These are phyloP conservation scores for Musca domestica DNA, from an alignment of 1,140 invertebrate species.

Conservation along the genomic window DNA sequence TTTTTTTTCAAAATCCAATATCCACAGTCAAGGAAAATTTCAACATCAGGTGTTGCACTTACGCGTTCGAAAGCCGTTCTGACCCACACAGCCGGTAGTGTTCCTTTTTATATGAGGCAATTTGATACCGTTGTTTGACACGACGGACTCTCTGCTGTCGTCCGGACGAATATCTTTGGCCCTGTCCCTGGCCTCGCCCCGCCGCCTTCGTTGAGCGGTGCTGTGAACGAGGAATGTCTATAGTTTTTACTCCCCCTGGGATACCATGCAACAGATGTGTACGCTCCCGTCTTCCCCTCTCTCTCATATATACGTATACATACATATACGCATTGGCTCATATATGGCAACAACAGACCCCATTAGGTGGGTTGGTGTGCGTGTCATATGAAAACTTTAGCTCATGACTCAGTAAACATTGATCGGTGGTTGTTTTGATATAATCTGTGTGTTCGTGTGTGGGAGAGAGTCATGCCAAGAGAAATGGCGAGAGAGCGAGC, in stretches of 20 bases:
- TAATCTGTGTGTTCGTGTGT: neutral
- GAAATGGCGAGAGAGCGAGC: neutral
- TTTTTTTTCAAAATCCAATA: conserved; percentile 13
- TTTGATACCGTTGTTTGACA: conserved; percentile 66
- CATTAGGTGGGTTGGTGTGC: neutral
- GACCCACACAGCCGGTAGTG: conserved; percentile 67
- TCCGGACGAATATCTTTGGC: neutral
- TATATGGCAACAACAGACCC: neutral
- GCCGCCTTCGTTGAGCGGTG: neutral
- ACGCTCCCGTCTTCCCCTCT: conserved; percentile 50
- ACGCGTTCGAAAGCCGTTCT: conserved; percentile 90
- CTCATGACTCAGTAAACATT: neutral
- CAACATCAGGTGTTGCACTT: conserved; percentile 63
- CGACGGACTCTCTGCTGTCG: conserved; percentile 17
- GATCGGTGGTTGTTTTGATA: no score
- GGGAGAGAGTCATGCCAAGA: neutral
- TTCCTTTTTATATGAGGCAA: conserved; percentile 84
- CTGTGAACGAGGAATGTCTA: neutral
- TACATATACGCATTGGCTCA: conserved; percentile 30
- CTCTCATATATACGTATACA: conserved; percentile 20
- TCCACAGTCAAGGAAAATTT: conserved; percentile 9
- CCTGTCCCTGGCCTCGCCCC: neutral
- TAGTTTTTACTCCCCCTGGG: neutral
- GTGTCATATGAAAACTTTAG: neutral
- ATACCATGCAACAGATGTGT: neutral